These are phyloP conservation scores for Phodopus roborovskii DNA, from an alignment of 2,113 vertebrate species.

Conservation along the genomic window DNA sequence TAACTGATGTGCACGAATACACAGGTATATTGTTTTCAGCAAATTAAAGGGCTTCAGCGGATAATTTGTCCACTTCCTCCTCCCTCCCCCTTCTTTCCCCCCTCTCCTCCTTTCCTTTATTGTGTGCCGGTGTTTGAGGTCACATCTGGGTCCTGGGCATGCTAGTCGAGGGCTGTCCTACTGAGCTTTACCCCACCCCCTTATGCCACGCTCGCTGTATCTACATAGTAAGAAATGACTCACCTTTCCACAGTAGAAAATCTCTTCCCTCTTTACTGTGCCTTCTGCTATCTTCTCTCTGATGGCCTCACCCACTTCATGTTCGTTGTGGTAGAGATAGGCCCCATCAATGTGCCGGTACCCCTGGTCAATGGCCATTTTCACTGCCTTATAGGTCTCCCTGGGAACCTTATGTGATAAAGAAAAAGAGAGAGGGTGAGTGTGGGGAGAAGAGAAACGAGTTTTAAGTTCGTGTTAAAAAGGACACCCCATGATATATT, in stretches of 20 bases:
- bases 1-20: not conserved
- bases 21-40: not conserved
- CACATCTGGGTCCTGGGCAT: not conserved
- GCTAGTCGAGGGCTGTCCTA: not conserved
- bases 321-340: constrained; percentile 92
- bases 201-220: not conserved
- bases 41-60: not conserved
- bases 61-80: not conserved
- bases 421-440: not conserved
- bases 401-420: constrained; percentile 87
- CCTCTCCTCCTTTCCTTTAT: not conserved
- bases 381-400: constrained; percentile 88
- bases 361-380: constrained; percentile 92
- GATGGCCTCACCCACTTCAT: constrained; percentile 94
- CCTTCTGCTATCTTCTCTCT: constrained; percentile 94
- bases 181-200: not conserved
- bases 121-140: not conserved
- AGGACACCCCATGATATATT: not conserved
- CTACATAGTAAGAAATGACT: constrained; percentile 47
- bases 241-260: constrained; percentile 98
- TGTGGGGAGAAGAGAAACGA: not conserved
- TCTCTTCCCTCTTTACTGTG: constrained; percentile 92
- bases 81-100: not conserved
- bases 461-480: not conserved
- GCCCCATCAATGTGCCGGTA: constrained; percentile 96